Conservation (phyloP, 37 sponge, comb jelly and placozoan species). For the Axinella damicornis region DNA sequence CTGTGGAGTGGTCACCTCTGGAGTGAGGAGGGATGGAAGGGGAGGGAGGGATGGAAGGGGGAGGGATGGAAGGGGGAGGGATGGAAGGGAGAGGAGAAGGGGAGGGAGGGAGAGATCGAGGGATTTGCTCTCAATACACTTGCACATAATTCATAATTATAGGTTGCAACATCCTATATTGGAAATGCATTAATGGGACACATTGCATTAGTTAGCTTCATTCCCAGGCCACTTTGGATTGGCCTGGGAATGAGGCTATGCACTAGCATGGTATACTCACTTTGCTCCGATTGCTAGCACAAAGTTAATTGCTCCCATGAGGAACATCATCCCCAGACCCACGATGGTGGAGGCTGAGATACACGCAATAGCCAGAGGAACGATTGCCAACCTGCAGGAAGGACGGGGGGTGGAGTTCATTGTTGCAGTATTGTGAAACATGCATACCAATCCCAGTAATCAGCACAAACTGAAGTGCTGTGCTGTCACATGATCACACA, state of each 20-base stretch:
- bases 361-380: conserved; percentile 61
- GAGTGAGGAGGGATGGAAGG: background rate
- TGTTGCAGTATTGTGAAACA: too few relatives aligned
- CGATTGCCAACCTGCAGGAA: conserved; percentile 43
- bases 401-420: too few relatives aligned
- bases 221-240: too few relatives aligned
- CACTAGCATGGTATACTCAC: conserved; percentile 58
- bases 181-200: too few relatives aligned
- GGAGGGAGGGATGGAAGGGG: background rate
- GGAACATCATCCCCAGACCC: conserved; percentile 45
- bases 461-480: too few relatives aligned
- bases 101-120: background rate
- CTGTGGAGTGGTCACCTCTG: background rate
- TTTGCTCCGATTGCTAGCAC: conserved; percentile 75
- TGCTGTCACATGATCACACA: too few relatives aligned
- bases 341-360: conserved; percentile 67
- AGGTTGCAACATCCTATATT: too few relatives aligned
- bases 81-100: background rate
- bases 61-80: background rate
- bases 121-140: too few relatives aligned
- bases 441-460: too few relatives aligned
- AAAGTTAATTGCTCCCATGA: conserved; percentile 70
- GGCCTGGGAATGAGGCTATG: too few relatives aligned
- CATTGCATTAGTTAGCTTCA: too few relatives aligned
- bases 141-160: too few relatives aligned